Evolutionary conservation across 2,113 vertebrate genomes (phyloP), one percentile per base, ranked within the genome.

Genomic region (Plotosus lineatus): DNA sequence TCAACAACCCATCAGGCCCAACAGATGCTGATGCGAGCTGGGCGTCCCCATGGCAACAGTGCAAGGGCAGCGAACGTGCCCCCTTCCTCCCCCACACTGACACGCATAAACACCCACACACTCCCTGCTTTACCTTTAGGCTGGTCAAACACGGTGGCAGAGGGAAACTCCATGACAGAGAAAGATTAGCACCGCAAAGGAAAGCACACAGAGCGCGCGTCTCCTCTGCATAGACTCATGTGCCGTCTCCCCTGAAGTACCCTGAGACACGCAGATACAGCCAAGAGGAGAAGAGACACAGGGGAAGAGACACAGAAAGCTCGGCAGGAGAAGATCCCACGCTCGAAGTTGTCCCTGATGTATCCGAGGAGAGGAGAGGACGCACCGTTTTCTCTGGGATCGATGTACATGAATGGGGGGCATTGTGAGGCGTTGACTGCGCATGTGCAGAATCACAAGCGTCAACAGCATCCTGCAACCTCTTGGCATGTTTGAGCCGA

Each of bases 131-230:
- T 95, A 96, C 95, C 95, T 94, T 95, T 95, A 23, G 93, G 94
- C 85, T 94, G 95, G 90, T 95, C 95, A 85, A 96, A 96, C 69
- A 94, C 90, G 28, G 95, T 94, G 0, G 95, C 93, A 51, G 93
- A 87, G 89, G 92, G 94, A 90, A 96, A 96, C 91, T 96, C 95
- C 95, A 96, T 96, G 80, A 75, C 84, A 56, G 75, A 86, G 80
- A n/a, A n/a, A n/a, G 89, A 85, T 82, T 82, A 6, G 14, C 75
- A 75, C 68, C 63, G 53, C 21, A 50, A 42, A 56, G 53, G 23
- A 8, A 40, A 38, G 55, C 56, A 50, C 44, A 58, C 51, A 65
- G n/a, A 66, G 33, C 46, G 36, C 36, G 48, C 38, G 11, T 33
- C 28, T 61, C 38, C 56, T 33, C 26, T n/a, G 48, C 44, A n/a